Evolutionary conservation across 2,113 vertebrate genomes (phyloP), one percentile per base, ranked within the genome.

Genomic region (Coregonus clupeaformis): DNA sequence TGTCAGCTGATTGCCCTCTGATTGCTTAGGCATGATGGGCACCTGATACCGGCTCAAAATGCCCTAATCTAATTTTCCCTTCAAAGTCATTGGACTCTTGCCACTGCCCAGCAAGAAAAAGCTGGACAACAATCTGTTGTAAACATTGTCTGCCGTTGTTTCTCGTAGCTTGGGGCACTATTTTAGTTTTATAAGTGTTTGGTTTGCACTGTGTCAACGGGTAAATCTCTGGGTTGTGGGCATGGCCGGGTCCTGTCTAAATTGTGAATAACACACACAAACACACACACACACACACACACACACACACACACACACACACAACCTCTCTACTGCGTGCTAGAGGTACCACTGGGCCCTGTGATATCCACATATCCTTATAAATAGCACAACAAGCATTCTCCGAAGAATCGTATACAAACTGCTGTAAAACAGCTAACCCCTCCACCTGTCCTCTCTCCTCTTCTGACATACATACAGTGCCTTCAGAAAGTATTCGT

Each of bases 181-280:
- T 42, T 42, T 42, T 6, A 42, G 36, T 42, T 42, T 9, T 2
- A 42, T 2, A 0, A 42, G 9, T 42, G 9, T 42, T 42, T 5
- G 52, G 49, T 73, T 60, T 68, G 71, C 71, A 62, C 62, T 14
- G 14, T 55, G 52, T 20, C 52, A 20, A 55, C 52, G 1, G 9
- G 71, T 80, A 74, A 83, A 80, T 83, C 57, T 55, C 49, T 55
- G 49, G 9, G 3, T 13, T 2, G 49, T 18, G 49, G 12, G 49
- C 18, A 18, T 18, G 49, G 3, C 45, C 22, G 5, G 11, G 45
- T n/a, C 68, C 42, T 52, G 45, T 49, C n/a, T 9, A 14, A 22
- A 4, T 52, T 42, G 13, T 16, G 36, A 5, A 20, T 20, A 5
- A 47, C 52, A 55, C 14, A 18, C 36, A 1, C 16, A 18, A 14